phyloP scores from a whole-genome alignment of 2,797 vertebrate species.

The Lateolabrax maculatus region DNA sequence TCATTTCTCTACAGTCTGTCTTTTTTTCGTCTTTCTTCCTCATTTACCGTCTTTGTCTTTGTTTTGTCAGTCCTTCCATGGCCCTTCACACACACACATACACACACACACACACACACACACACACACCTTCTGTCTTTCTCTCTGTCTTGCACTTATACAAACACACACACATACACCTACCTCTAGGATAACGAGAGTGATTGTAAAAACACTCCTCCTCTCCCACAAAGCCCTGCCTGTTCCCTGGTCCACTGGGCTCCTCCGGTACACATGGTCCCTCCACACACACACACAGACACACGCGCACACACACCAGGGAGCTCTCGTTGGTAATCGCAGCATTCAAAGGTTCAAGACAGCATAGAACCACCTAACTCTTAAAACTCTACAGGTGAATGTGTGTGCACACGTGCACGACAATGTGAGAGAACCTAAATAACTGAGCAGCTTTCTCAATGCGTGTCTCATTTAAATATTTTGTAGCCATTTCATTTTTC shows the following conservation, averaged over 20 bases:
- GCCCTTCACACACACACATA: slow-evolving; percentile 3
- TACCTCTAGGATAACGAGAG: slow-evolving; percentile 58
- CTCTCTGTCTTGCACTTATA: slow-evolving; percentile 20
- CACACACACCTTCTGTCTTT: slow-evolving; percentile 20
- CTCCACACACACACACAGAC: slow-evolving; percentile 19
- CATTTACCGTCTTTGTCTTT: slow-evolving; percentile 49
- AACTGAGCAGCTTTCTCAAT: slow-evolving; percentile 35
- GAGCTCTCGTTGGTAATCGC: slow-evolving; percentile 28
- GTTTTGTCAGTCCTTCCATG: slow-evolving; percentile 34
- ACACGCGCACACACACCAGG: slow-evolving; percentile 7
- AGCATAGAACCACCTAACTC: slow-evolving; percentile 9
- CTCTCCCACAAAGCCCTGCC: slow-evolving; percentile 74
- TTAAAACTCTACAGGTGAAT: slow-evolving; percentile 51
- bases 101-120: slow-evolving; percentile 33
- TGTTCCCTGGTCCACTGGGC: slow-evolving; percentile 79
- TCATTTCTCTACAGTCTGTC: slow-evolving; percentile 25
- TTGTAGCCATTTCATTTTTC: slow-evolving; percentile 59
- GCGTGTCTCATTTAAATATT: slow-evolving; percentile 68
- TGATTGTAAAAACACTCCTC: slow-evolving; percentile 60
- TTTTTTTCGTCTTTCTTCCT: slow-evolving; percentile 16
- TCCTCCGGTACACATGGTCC: slow-evolving; percentile 72
- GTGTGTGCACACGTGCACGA: not conserved
- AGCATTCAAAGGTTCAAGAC: slow-evolving; percentile 29
- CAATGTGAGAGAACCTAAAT: slow-evolving; percentile 17
- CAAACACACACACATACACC: slow-evolving; percentile 34